A percentile compares a stretch with the other conserved stretches of the same genome.
Evolutionary conservation across 1,140 invertebrate genomes (phyloP).

Genomic region (Nephila pilipes): DNA sequence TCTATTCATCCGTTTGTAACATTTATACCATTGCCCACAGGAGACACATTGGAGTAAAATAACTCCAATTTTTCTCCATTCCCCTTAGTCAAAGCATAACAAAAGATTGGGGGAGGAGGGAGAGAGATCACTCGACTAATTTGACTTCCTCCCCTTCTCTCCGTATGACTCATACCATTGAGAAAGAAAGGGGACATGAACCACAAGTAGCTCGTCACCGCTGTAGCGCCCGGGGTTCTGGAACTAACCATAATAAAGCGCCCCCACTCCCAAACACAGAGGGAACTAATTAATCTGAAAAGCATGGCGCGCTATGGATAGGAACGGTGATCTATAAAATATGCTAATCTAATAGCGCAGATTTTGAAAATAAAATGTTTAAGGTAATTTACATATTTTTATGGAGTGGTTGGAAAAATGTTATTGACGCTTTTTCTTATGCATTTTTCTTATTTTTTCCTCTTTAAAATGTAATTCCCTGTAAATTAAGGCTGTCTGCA

Average conservation of each 20-base stretch:
- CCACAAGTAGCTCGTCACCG: constrained; percentile 42
- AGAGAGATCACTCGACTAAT: constrained; percentile 19
- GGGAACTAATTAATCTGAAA: constrained; percentile 43
- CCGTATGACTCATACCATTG: neutral
- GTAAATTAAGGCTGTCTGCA: too few relatives aligned
- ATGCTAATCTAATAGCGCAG: neutral
- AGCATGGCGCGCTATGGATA: neutral
- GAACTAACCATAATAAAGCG: neutral
- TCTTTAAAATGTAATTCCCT: too few relatives aligned
- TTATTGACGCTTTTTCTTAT: neutral
- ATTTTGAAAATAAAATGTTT: neutral
- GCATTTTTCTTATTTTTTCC: too few relatives aligned
- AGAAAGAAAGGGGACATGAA: neutral
- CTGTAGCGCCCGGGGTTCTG: neutral
- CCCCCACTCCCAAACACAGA: neutral
- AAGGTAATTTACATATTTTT: neutral
- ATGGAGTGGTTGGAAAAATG: neutral
- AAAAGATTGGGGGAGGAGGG: neutral
- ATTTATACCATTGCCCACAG: too few relatives aligned
- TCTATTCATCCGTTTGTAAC: too few relatives aligned
- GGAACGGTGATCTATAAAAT: neutral
- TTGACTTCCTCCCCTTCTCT: neutral
- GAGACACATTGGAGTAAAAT: too few relatives aligned
- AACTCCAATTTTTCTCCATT: too few relatives aligned
- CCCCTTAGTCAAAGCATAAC: too few relatives aligned